These are phyloP conservation scores for Muraenolepis orangiensis DNA, from an alignment of 2,797 vertebrate species.

Conservation along the genomic window DNA sequence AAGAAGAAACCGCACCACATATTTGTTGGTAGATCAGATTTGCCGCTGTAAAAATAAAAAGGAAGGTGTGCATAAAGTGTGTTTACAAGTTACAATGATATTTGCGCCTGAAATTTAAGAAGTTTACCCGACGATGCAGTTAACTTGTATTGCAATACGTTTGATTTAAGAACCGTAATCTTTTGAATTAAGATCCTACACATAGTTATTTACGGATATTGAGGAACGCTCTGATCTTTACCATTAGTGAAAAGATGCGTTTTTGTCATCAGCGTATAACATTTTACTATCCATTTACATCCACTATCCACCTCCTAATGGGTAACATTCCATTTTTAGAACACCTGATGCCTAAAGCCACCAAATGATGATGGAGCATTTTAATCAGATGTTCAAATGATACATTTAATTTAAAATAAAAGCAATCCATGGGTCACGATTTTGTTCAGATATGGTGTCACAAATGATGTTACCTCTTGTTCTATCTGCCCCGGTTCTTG, in stretches of 20 bases:
- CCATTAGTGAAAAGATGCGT: not conserved
- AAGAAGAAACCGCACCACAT: conserved; percentile 73
- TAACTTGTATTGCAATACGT: not conserved
- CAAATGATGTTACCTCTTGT: not conserved
- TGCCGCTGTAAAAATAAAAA: conserved; percentile 29
- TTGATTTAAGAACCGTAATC: not conserved
- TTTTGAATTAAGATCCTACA: not conserved
- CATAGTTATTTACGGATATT: not conserved
- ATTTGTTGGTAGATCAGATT: conserved; percentile 37
- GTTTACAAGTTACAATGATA: not conserved
- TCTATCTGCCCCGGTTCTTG: not conserved
- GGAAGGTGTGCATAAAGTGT: not conserved
- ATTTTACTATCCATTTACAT: no score
- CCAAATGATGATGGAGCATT: not conserved
- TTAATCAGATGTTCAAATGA: not conserved
- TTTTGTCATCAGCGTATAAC: no score
- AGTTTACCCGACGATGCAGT: not conserved
- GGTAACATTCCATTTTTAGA: no score
- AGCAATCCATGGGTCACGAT: not conserved
- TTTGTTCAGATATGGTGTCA: not conserved
- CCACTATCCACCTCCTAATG: no score
- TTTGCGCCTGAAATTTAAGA: no score
- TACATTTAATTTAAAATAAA: not conserved
- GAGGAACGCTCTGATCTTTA: not conserved
- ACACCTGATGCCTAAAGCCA: not conserved